These are phyloP conservation scores for Fissipunctia ypsillon DNA, from an alignment of 2,888 invertebrate species.

Conservation along the genomic window DNA sequence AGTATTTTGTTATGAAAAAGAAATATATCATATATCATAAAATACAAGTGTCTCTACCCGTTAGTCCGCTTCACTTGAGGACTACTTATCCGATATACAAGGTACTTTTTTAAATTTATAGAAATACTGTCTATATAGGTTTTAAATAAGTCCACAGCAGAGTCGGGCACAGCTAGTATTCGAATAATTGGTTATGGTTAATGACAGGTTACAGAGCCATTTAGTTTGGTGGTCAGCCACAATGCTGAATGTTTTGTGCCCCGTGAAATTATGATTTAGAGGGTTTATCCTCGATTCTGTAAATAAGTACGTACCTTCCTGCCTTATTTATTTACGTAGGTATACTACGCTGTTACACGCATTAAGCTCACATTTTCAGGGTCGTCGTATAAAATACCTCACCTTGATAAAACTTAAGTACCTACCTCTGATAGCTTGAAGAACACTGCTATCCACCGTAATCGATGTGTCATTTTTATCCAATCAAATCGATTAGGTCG, in stretches of 20 bases:
- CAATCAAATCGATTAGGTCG: neutral
- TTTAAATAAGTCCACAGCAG: neutral
- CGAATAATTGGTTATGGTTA: neutral
- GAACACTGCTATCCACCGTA: neutral
- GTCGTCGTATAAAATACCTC: neutral
- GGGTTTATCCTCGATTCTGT: neutral
- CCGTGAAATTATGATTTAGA: neutral
- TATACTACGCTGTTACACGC: neutral
- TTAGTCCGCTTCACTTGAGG: neutral
- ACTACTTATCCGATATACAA: neutral
- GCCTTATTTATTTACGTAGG: no score
- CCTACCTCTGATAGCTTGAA: neutral
- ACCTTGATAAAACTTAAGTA: conserved; percentile 13
- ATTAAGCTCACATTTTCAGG: neutral
- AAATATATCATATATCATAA: neutral
- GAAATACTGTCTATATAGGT: neutral
- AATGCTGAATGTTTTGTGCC: neutral
- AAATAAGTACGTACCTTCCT: neutral
- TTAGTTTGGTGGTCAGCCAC: neutral
- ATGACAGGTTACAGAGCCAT: neutral
- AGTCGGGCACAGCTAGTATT: neutral
- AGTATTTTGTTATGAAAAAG: neutral
- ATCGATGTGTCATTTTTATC: neutral
- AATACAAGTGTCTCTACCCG: neutral
- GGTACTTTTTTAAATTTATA: neutral